Conservation (phyloP, 2,113 vertebrate species). For the Aramus guarauna region DNA sequence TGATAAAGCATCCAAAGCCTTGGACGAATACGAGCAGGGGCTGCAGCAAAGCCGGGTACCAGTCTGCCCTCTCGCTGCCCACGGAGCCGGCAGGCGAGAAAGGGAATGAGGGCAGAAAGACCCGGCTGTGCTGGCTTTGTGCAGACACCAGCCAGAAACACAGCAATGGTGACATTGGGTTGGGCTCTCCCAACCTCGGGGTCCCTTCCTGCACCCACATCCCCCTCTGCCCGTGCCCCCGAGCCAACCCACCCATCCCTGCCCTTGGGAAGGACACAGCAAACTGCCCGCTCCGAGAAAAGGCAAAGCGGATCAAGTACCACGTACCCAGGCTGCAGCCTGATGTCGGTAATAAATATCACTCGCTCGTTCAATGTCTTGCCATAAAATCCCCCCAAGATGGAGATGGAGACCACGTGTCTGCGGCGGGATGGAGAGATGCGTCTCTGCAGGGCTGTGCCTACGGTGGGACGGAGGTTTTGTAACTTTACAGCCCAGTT, state of each 20-base stretch:
- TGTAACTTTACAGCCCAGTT: not conserved
- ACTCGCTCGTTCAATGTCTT: fast-evolving
- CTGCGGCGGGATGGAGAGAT: fast-evolving
- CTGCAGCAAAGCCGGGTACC: not conserved
- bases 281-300: not conserved
- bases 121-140: not conserved
- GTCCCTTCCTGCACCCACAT: not conserved
- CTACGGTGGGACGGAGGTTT: fast-evolving
- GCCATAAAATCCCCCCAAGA: not conserved
- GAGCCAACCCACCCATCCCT: not conserved
- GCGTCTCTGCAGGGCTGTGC: not conserved
- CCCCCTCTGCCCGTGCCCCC: not conserved
- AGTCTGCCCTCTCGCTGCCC: not conserved
- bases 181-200: fast-evolving
- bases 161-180: not conserved
- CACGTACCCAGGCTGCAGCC: not conserved
- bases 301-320: not conserved
- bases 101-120: not conserved
- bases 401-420: not conserved
- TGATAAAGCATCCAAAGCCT: not conserved
- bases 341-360: not conserved
- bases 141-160: fast-evolving
- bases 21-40: not conserved
- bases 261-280: not conserved
- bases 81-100: fast-evolving